Conservation (phyloP, 2,888 invertebrate species). For the Tachystola acroxantha region DNA sequence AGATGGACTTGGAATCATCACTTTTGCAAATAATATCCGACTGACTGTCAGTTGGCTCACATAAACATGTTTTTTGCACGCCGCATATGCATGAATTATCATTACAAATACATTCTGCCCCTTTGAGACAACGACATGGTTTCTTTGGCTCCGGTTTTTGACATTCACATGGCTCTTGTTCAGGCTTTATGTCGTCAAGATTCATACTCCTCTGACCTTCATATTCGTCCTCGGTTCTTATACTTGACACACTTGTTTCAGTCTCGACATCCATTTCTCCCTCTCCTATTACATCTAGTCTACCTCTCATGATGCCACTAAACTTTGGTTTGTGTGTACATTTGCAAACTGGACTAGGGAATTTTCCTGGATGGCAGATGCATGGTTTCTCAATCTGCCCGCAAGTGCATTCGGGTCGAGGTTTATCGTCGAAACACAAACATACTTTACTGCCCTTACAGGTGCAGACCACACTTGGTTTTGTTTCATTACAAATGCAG, state of each 20-base stretch:
- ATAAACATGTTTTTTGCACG: slow-evolving; percentile 41
- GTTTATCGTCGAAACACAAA: slow-evolving; percentile 36
- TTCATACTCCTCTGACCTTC: not conserved
- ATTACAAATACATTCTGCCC: slow-evolving; percentile 43
- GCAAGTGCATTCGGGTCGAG: slow-evolving; percentile 46
- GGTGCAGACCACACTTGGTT: slow-evolving; percentile 39
- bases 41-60: slow-evolving; percentile 35
- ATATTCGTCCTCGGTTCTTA: not conserved
- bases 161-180: slow-evolving; percentile 41
- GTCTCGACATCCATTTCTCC: not conserved
- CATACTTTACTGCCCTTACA: slow-evolving; percentile 46
- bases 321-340: slow-evolving; percentile 43
- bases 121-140: slow-evolving; percentile 44
- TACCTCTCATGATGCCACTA: not conserved
- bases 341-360: slow-evolving; percentile 47
- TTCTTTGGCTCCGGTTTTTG: slow-evolving; percentile 38
- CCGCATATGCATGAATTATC: slow-evolving; percentile 45
- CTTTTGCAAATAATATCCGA: slow-evolving; percentile 30
- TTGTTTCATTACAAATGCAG: slow-evolving; percentile 46
- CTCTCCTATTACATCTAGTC: not conserved
- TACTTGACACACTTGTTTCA: not conserved
- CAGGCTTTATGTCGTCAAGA: slow-evolving; percentile 6
- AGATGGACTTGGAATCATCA: slow-evolving; percentile 39
- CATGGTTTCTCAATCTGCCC: slow-evolving; percentile 52
- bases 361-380: slow-evolving; percentile 43